These are phyloP conservation scores for Scolopax rusticola DNA, from an alignment of 2,797 vertebrate species.

Conservation along the genomic window DNA sequence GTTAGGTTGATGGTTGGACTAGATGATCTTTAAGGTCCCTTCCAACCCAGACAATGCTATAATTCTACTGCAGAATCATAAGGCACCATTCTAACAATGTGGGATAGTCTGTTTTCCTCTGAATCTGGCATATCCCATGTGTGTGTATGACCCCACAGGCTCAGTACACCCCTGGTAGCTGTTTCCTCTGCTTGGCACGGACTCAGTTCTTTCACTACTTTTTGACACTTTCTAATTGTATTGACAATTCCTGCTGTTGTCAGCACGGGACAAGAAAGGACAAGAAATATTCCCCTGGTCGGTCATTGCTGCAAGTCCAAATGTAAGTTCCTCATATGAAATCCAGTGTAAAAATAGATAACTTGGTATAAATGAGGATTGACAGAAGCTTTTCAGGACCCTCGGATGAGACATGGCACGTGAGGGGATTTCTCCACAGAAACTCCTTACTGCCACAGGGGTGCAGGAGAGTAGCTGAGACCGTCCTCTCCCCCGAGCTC, in stretches of 20 bases:
- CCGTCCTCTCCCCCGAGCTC: not conserved
- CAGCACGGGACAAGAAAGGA: not conserved
- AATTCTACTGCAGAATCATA: not conserved
- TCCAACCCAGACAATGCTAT: too few species aligned
- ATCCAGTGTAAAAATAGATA: not conserved
- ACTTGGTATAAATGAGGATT: not conserved
- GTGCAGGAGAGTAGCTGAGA: accelerated
- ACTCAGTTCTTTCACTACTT: not conserved
- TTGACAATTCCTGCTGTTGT: not conserved
- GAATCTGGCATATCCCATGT: not conserved
- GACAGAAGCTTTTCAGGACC: not conserved
- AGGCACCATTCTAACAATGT: not conserved
- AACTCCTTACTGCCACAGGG: not conserved
- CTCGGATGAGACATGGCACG: accelerated
- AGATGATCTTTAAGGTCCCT: too few species aligned
- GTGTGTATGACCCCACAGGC: not conserved
- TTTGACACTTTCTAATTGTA: not conserved
- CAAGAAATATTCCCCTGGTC: not conserved
- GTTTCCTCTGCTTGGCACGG: not conserved
- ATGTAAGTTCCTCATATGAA: not conserved
- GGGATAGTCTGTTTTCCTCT: not conserved
- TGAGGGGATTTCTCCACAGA: not conserved
- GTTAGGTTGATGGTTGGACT: too few species aligned
- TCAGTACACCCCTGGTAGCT: not conserved
- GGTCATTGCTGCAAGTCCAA: not conserved